Evolutionary conservation across 2,113 vertebrate genomes (phyloP).

Genomic region (Puma concolor): DNA sequence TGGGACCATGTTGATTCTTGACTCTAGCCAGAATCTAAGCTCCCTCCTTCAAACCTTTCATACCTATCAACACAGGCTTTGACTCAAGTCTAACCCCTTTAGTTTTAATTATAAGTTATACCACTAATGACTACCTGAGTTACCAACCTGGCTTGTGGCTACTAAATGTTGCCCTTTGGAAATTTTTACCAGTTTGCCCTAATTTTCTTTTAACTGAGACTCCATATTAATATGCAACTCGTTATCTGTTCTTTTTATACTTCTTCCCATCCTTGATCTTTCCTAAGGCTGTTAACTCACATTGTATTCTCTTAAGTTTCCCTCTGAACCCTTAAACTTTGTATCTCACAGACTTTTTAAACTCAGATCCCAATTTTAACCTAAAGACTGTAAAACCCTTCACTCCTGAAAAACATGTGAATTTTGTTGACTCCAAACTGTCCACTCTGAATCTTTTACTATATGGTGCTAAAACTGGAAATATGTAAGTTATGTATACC

Average conservation of each 20-base stretch:
- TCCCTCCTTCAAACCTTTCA: not conserved
- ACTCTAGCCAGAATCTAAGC: not conserved
- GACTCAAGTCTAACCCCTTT: not conserved
- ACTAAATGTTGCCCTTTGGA: not conserved
- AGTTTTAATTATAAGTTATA: not conserved
- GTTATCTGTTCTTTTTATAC: constrained; percentile 48
- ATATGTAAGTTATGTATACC: not conserved
- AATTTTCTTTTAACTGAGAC: not conserved
- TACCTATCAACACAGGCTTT: not conserved
- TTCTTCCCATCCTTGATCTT: constrained; percentile 25
- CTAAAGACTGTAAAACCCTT: not conserved
- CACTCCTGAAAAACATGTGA: not conserved
- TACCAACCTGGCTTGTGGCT: not conserved
- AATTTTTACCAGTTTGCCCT: not conserved
- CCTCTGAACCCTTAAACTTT: not conserved
- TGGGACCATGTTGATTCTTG: not conserved
- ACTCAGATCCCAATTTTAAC: not conserved
- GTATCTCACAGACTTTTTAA: constrained; percentile 18
- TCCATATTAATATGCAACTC: not conserved
- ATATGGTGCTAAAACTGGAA: not conserved
- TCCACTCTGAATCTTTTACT: not conserved
- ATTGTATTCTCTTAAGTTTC: constrained; percentile 20
- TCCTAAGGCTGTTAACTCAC: constrained; percentile 23
- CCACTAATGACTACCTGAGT: not conserved
- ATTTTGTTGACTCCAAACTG: not conserved